Conservation (phyloP, 92 coral and sea anemone genomes). For the Paragorgia papillata region DNA sequence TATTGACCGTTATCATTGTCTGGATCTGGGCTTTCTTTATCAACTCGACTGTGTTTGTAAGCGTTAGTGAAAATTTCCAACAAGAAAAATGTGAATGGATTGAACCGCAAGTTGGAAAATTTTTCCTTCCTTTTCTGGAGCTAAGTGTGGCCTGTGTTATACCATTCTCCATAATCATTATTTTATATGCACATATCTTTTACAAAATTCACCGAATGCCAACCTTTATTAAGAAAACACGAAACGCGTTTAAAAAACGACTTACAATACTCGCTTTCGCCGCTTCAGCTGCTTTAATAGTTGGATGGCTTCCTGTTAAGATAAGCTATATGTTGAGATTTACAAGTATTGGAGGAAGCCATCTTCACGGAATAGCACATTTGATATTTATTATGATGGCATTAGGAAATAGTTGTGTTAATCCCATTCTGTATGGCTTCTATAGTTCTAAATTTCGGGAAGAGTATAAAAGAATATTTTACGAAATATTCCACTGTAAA, state of each 20-base stretch:
- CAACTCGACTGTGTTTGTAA: background rate
- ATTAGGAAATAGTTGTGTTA: conserved; percentile 19
- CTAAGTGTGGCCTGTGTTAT: conserved; percentile 3
- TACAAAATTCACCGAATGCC: background rate
- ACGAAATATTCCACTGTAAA: background rate
- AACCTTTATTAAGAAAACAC: too few species aligned
- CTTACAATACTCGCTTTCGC: conserved; percentile 15
- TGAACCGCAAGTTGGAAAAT: background rate
- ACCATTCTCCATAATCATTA: conserved; percentile 11
- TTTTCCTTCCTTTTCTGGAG: background rate
- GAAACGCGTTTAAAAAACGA: background rate
- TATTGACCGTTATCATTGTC: too few species aligned
- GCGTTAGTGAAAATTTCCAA: background rate
- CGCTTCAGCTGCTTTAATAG: conserved; percentile 14
- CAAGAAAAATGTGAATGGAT: background rate
- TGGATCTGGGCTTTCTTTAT: too few species aligned
- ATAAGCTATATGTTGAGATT: conserved; percentile 14
- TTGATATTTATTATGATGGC: conserved; percentile 24
- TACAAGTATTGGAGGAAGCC: conserved; percentile 21
- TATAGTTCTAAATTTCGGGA: conserved; percentile 9
- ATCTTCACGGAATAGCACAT: conserved; percentile 32
- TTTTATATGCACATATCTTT: conserved; percentile 22
- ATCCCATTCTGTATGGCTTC: conserved; percentile 13
- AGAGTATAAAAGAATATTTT: conserved; percentile 1
- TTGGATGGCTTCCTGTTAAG: conserved; percentile 29